Base-by-base conservation (phyloP, 2,113 vertebrate species). In the Clupea harengus region DNA sequence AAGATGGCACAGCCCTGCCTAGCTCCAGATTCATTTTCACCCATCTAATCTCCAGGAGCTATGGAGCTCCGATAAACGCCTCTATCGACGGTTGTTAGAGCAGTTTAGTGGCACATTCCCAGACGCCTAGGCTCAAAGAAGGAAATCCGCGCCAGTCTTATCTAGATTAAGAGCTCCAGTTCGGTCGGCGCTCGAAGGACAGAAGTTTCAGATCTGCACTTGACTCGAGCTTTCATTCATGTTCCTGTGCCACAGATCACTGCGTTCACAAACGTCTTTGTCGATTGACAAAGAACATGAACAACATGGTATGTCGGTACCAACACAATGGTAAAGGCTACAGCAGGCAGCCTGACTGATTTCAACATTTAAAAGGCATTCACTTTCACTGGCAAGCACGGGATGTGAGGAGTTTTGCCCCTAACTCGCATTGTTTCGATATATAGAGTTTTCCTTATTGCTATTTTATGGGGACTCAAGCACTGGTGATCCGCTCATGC, bases 91-190 rank as follows among this genome's bases (percentile, higher is more conserved):
- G 10, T 32, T 44, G 72, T 78, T 78, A 78, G 72, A 78, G 72
- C 72, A 28, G 72, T 32, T 78, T 32, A 32, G 72, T 78, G 72
- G 25, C 72, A 78, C 28, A 15, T 78, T 78, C 72, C 72, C 72
- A 78, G 1, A 78, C 39, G 72, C 28, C 28, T 39, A 9, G 3
- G 72, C 72, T 44, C 72, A 39, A 78, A 78, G 72, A 78, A 15
- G 72, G 72, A 78, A 78, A 78, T 78, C 72, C 11, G 11, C 72
- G 39, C 72, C 0, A 28, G 28, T 32, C 72, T 78, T 39, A 78
- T 78, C 72, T 39, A 78, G 72, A 78, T 78, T 78, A 32, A 39
- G 32, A 39, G 72, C 72, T 78, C 10, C 2, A 17, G 28, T 17
- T 78, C 44, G 72, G 25, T 78, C 39, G 72, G 72, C 32, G 11